A percentile compares a stretch with the other conserved stretches of the same genome.
These are phyloP conservation scores for Coregonus clupeaformis DNA, from an alignment of 2,113 vertebrate genomes.

Conservation along the genomic window DNA sequence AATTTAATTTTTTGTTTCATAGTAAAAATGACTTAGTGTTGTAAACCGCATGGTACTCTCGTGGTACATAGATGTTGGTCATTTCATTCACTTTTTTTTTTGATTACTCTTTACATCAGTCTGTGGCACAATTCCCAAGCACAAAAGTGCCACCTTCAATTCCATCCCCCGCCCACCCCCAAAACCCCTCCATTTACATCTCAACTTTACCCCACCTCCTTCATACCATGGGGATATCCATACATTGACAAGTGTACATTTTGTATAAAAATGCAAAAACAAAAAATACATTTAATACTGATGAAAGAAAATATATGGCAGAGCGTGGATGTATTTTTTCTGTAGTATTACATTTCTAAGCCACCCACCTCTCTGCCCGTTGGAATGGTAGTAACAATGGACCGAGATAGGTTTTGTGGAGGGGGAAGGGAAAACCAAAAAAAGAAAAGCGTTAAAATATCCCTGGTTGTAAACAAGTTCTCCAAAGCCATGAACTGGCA, in stretches of 20 bases:
- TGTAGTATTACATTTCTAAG: conserved; percentile 62
- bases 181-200: conserved; percentile 74
- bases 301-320: conserved; percentile 82
- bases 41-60: conserved; percentile 83
- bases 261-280: conserved; percentile 75
- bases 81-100: conserved; percentile 75
- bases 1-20: conserved; percentile 79
- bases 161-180: conserved; percentile 14
- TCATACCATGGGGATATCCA: conserved; percentile 86
- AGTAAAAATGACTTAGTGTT: conserved; percentile 86
- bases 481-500: conserved; percentile 88
- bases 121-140: conserved; percentile 75
- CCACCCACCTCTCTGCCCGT: conserved; percentile 74
- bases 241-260: conserved; percentile 84
- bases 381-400: conserved; percentile 84
- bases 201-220: conserved; percentile 79
- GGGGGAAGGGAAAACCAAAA: conserved; percentile 60
- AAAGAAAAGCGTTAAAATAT: conserved; percentile 86
- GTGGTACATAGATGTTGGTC: conserved; percentile 79
- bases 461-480: conserved; percentile 93
- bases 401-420: conserved; percentile 83
- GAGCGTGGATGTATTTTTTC: conserved; percentile 60
- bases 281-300: conserved; percentile 89
- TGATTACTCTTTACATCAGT: conserved; percentile 77
- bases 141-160: conserved; percentile 59